Evolutionary conservation across 2,113 vertebrate genomes (phyloP).

Genomic region (Xiphophorus maculatus): DNA sequence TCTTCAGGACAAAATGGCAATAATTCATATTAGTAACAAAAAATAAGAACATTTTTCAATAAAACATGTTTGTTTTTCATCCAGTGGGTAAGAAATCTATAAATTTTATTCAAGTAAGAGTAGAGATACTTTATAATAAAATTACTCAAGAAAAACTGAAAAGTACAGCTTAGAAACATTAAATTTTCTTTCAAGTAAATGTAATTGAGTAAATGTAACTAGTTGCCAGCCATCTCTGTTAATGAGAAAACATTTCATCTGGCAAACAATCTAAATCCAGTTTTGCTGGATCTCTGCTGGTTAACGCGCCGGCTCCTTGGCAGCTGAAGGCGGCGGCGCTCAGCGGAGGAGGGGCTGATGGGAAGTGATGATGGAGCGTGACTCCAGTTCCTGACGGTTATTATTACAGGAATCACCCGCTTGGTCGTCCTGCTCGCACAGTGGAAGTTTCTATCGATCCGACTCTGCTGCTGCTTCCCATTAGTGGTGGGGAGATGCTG

Average conservation of each 20-base stretch:
- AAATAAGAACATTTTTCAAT: no score
- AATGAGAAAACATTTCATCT: conserved; percentile 22
- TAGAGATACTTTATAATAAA: no score
- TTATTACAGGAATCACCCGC: conserved; percentile 60
- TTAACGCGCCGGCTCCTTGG: conserved; percentile 38
- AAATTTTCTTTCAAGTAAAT: no score
- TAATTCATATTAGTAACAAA: no score
- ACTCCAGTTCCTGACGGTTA: conserved; percentile 57
- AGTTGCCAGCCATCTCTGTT: no score
- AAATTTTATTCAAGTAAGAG: no score
- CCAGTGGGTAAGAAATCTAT: no score
- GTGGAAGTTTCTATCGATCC: conserved; percentile 69
- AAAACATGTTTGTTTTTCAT: no score
- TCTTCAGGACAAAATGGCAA: no score
- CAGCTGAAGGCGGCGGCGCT: conserved; percentile 43
- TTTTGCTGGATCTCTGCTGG: conserved; percentile 32
- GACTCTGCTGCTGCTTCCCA: conserved; percentile 45
- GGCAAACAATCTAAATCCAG: conserved; percentile 28
- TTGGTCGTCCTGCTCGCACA: conserved; percentile 43
- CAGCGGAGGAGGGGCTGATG: conserved; percentile 58
- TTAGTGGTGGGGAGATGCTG: conserved; percentile 42
- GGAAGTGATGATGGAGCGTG: conserved; percentile 66
- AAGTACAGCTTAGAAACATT: no score
- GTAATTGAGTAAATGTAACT: no score
- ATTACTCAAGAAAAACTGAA: no score